Evolutionary conservation across 2,888 invertebrate genomes (phyloP), one percentile per base, ranked within the genome.

Genomic region (Zaprionus obscuricornis): DNA sequence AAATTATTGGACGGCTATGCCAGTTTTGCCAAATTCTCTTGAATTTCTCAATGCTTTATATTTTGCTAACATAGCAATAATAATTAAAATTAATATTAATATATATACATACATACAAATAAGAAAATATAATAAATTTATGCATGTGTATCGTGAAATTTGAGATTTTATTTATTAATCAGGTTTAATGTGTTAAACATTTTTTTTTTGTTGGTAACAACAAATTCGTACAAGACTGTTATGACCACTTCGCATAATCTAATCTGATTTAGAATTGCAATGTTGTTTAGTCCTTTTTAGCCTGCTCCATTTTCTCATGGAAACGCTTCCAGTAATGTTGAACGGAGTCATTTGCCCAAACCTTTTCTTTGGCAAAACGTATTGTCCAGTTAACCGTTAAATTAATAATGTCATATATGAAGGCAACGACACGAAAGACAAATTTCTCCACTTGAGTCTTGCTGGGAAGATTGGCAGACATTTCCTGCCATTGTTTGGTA

Each of bases 371-470:
- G 20, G 83, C 16, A 10, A 73, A 69, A 27, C 67, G 66, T 17
- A 71, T 39, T 13, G 73, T 29, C 73, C 81, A 79, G 22, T 63
- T 69, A 37, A 40, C 66, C 0, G 71, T 54, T 33, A 85, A 69
- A 10, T 71, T 74, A 18, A 50, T 18, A 2, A 88, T 43, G 57
- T 89, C 89, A 56, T 87, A 88, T 2, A 87, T 1, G 14, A 88
- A 77, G 6, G 87, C 89, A 13, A 88, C 43, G 0, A 81, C 60
- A 13, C 88, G 89, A 31, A 89, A 89, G 22, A 86, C 56, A 20
- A 75, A 81, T 39, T 85, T 86, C 56, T 89, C 85, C 7, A 89
- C 39, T 56, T 89, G 87, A n/a, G 75, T 69, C 40, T 77, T 87
- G 20, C 77, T 83, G 7, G 89, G 88, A 10, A 87, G 33, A 22